Percentiles rank a stretch among this genome's conserved stretches.
Evolutionary conservation across 2,113 vertebrate species (phyloP).

Genomic region (Hippocampus zosterae): DNA sequence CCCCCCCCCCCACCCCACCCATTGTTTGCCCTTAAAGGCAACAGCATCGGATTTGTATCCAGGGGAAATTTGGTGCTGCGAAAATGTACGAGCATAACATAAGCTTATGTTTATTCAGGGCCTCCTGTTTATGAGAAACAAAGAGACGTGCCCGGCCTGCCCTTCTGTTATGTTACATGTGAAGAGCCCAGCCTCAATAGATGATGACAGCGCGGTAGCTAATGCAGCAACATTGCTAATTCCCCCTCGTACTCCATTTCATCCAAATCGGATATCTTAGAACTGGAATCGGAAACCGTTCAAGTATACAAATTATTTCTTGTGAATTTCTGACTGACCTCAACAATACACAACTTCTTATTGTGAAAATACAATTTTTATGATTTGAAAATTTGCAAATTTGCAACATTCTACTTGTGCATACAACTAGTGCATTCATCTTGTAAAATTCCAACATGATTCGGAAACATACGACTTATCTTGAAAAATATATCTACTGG

Average conservation of each 20-base stretch:
- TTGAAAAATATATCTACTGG: too few relatives aligned
- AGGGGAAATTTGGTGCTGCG: constrained; percentile 17
- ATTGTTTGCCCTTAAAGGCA: constrained; percentile 33
- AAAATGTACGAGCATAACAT: constrained; percentile 14
- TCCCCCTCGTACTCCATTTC: constrained; percentile 1
- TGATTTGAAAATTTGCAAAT: too few relatives aligned
- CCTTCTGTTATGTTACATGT: constrained; percentile 9
- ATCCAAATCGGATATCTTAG: not conserved
- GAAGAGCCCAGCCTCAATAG: constrained; percentile 12
- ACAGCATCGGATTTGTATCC: constrained; percentile 24
- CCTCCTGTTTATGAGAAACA: constrained; percentile 18
- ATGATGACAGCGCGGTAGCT: constrained; percentile 9
- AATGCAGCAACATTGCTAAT: constrained; percentile 3
- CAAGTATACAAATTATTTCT: not conserved
- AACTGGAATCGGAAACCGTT: not conserved
- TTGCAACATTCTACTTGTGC: too few relatives aligned
- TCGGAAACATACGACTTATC: too few relatives aligned
- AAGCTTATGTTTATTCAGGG: constrained; percentile 29
- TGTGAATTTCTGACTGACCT: too few relatives aligned
- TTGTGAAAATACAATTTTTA: too few relatives aligned
- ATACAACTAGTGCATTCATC: too few relatives aligned
- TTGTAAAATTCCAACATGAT: too few relatives aligned
- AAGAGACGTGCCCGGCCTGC: constrained; percentile 3
- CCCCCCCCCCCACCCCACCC: constrained; percentile 3
- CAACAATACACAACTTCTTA: too few relatives aligned